Percentiles rank a stretch among this genome's conserved stretches.
Evolutionary conservation across 2,113 vertebrate species (phyloP).

Genomic region (Sylvietta virens): DNA sequence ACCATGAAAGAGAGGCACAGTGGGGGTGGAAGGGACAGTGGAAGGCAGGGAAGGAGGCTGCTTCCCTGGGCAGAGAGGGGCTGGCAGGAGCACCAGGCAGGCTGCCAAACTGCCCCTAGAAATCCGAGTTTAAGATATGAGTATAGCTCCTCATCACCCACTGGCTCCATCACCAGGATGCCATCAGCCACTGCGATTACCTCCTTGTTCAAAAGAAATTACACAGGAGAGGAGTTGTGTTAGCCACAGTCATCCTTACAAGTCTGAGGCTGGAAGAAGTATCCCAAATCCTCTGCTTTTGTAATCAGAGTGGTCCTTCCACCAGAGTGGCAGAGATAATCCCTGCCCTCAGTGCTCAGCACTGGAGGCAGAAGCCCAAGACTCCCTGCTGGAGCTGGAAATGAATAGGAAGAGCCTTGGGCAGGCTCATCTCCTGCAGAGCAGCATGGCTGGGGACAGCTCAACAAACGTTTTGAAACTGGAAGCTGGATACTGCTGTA

Average conservation of each 20-base stretch:
- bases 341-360: not conserved
- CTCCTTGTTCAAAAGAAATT: not conserved
- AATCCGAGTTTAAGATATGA: not conserved
- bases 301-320: not conserved
- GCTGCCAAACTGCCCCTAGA: not conserved
- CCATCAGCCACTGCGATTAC: rapidly evolving
- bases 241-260: not conserved
- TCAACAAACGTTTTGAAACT: not conserved
- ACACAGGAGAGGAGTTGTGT: not conserved
- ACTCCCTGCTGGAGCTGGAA: not conserved
- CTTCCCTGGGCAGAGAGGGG: not conserved
- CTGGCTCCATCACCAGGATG: not conserved
- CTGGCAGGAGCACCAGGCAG: not conserved
- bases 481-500: not conserved
- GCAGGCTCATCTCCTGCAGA: not conserved
- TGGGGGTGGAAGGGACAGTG: not conserved
- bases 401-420: rapidly evolving
- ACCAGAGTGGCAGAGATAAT: not conserved
- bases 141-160: not conserved
- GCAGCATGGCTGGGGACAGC: not conserved
- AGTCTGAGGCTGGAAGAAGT: not conserved
- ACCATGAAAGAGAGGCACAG: not conserved
- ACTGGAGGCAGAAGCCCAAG: not conserved
- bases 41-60: not conserved
- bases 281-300: not conserved